Evolutionary conservation across 2,113 vertebrate genomes (phyloP), one percentile per base, ranked within the genome.

Genomic region (Dolichotis patagonum): DNA sequence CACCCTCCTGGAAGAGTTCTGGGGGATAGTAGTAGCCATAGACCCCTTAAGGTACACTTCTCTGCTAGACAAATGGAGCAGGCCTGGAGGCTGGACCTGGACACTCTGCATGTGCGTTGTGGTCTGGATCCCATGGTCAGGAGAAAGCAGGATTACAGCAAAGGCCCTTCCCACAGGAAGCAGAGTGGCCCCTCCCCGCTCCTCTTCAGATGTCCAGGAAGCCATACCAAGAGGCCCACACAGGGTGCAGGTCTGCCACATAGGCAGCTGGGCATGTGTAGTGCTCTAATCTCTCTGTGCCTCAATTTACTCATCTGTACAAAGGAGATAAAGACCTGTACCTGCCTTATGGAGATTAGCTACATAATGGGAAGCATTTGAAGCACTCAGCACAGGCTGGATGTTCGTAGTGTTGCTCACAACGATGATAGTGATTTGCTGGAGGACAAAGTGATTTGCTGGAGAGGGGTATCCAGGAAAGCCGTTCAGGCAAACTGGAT

Each of bases 221-320:
- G 38, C 54, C 73, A 49, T 4, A 0, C 2, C n/a, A 11, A 30
- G 41, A 65, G 11, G 62, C 46, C 73, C 14, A 8, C 16, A 35
- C 2, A 20, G 38, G 67, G 19, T 2, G 3, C 30, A 3, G 60
- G 1, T 46, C 35, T 60, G 20, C 78, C 19, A 0, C 3, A 7
- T 1, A n/a, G 46, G 49, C 87, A 20, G 5, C 0, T 3, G 67
- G 3, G 6, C 1, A 0, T 7, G 52, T 8, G 7, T 4, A 0
- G 22, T 14, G 67, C 35, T 3, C 54, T 24, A 24, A 22, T 7
- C 24, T 38, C 16, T 22, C 60, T 24, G 49, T n/a, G 14, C 78
- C 80, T 94, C 41, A 14, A 13, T 69, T 63, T 60, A 16, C 35
- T 73, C 26, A 19, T 73, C 46, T 49, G 2, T 41, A 41, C 30